These are phyloP conservation scores for Thrips palmi DNA, from an alignment of 1,140 invertebrate species.

Conservation along the genomic window DNA sequence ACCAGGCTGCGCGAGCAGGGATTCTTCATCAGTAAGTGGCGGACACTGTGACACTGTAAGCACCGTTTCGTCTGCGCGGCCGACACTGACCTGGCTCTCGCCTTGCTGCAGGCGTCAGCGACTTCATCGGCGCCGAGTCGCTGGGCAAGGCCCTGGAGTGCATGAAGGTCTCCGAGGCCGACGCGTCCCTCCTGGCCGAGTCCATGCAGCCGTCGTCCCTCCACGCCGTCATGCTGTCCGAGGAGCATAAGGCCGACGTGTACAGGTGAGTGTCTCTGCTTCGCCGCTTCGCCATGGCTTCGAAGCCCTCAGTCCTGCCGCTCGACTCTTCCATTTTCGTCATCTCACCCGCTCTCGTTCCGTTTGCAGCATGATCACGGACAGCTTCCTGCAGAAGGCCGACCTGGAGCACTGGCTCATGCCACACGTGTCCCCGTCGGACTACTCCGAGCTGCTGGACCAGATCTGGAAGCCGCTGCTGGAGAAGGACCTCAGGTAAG, in stretches of 20 bases:
- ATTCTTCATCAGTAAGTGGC: conserved; percentile 47
- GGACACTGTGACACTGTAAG: too few relatives aligned
- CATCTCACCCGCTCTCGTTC: conserved; percentile 2
- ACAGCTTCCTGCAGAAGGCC: conserved; percentile 67
- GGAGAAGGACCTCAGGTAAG: conserved; percentile 32
- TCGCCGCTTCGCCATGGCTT: too few relatives aligned
- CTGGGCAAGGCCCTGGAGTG: conserved; percentile 45
- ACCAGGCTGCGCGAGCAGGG: conserved; percentile 56
- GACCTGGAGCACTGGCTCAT: conserved; percentile 60
- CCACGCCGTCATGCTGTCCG: conserved; percentile 32
- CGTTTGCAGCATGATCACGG: conserved; percentile 49
- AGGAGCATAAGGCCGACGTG: conserved; percentile 40
- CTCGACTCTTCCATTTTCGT: neutral
- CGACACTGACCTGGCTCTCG: neutral
- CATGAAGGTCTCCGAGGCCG: conserved; percentile 17
- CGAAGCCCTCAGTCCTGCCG: too few relatives aligned
- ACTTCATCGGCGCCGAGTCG: conserved; percentile 53
- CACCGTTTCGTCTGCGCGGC: too few relatives aligned
- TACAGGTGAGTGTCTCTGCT: conserved; percentile 26
- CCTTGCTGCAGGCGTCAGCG: conserved; percentile 42
- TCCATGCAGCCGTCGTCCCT: too few relatives aligned
- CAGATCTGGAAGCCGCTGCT: conserved; percentile 45
- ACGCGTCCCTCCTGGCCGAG: too few relatives aligned
- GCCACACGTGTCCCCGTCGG: conserved; percentile 35
- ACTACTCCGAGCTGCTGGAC: conserved; percentile 46